These are phyloP conservation scores for Clarias platycephalus DNA, from an alignment of 2,797 vertebrate genomes.

Conservation along the genomic window DNA sequence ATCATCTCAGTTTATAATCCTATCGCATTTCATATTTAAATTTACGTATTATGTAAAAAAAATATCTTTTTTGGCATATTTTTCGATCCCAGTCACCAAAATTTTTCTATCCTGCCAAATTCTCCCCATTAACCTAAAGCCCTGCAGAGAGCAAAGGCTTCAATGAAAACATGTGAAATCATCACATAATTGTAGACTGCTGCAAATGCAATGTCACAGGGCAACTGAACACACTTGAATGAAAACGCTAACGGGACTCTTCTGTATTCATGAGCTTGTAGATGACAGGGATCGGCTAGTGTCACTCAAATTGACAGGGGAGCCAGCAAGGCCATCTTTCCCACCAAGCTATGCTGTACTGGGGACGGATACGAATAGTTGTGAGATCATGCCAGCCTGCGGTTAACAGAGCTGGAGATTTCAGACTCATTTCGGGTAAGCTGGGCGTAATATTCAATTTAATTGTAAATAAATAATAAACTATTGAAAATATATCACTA, in stretches of 20 bases:
- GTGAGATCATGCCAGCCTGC: neutral
- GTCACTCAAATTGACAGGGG: neutral
- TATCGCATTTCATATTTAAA: neutral
- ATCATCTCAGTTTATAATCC: neutral
- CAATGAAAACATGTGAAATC: neutral
- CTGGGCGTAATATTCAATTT: neutral
- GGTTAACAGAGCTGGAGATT: neutral
- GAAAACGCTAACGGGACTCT: neutral
- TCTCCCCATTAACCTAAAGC: neutral
- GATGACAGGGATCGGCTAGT: neutral
- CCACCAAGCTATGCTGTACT: neutral
- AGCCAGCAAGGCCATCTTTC: neutral
- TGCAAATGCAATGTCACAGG: slow-evolving; percentile 1
- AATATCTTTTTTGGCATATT: neutral
- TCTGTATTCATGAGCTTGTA: slow-evolving; percentile 3
- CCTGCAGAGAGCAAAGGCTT: neutral
- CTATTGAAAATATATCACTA: neutral
- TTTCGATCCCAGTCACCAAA: neutral
- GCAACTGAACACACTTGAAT: neutral
- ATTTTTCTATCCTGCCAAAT: neutral
- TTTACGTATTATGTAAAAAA: neutral
- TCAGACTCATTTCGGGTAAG: neutral
- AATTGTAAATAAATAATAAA: neutral
- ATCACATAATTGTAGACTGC: neutral
- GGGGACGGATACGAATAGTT: neutral